Evolutionary conservation across 1,140 invertebrate genomes (phyloP).

Genomic region (Bombus terrestris): DNA sequence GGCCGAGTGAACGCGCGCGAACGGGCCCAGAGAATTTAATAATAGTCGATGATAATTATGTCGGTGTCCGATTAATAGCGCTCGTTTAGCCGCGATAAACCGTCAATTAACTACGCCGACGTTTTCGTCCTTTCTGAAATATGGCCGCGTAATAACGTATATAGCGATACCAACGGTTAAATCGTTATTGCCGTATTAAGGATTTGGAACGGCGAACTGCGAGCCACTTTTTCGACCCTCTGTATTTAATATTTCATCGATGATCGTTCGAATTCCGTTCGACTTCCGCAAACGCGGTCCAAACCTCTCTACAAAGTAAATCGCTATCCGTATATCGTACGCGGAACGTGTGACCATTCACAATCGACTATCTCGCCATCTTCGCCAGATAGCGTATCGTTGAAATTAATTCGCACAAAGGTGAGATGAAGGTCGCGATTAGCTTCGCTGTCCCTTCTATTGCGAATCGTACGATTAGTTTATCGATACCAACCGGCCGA

Average conservation of each 20-base stretch:
- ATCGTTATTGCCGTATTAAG: not conserved
- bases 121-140: conserved; percentile 25
- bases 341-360: not conserved
- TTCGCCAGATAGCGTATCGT: conserved; percentile 3
- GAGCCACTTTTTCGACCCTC: not conserved
- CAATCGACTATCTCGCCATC: not conserved
- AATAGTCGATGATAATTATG: conserved; percentile 61
- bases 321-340: not conserved
- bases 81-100: conserved; percentile 58
- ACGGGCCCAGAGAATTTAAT: conserved; percentile 44
- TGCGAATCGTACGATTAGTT: not conserved
- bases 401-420: conserved; percentile 9
- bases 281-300: not conserved
- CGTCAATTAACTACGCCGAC: conserved; percentile 36
- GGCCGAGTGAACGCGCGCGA: not conserved
- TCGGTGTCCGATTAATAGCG: conserved; percentile 59
- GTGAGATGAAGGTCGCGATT: conserved; percentile 1
- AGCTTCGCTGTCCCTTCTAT: not conserved
- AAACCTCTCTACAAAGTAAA: not conserved
- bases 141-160: conserved; percentile 4
- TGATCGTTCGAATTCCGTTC: not conserved
- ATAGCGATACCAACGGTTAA: not conserved
- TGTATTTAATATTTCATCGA: conserved; percentile 14
- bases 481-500: not conserved
- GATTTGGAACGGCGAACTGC: not conserved